Base-by-base conservation (phyloP, 2,888 invertebrate species). In the Euspilapteryx auroguttella region DNA sequence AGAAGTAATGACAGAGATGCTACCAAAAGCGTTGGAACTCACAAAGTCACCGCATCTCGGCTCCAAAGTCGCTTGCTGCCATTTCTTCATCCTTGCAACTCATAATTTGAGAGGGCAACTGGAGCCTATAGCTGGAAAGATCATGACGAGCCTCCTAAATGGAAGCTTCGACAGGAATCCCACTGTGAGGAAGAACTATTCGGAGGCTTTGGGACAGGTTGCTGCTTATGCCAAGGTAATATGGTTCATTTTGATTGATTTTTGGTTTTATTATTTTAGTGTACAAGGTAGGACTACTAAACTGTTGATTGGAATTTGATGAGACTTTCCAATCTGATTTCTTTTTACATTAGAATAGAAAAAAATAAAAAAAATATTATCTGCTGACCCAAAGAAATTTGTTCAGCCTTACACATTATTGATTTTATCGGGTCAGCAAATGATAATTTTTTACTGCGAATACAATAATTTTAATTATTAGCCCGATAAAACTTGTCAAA, bases 131-230 rank as follows among this genome's bases (percentile, higher is more conserved):
- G 80, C 79, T 0, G 77, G 80, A 4, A 82, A 81, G 48, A 75
- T 82, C 24, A 64, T 83, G 55, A 54, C 62, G 1, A 59, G 41
- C 7, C 61, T 92, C 29, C 75, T 92, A 21, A 83, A 83, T 39
- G 92, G 93, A 1, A 73, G 94, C 11, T 85, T 86, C 25, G 94
- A 96, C 58, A 81, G 92, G 33, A 94, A 94, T 50, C 73, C 83
- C 1, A 86, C 88, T 0, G 84, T 94, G 1, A 79, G 93, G 42
- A 93, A 90, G 63, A 86, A 88, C 37, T 91, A 87, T 53, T 89
- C 94, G 0, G 80, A 82, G 30, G 86, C 92, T 11, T 81, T 95
- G 34, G 95, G 95, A 0, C 87, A 93, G 47, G 77, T 95, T 4
- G 86, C 91, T 6, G 84, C 85, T 10, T 80, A 82, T 34, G 92